Base-by-base conservation (phyloP, 2,113 vertebrate species). In the Ochotona curzoniae region DNA sequence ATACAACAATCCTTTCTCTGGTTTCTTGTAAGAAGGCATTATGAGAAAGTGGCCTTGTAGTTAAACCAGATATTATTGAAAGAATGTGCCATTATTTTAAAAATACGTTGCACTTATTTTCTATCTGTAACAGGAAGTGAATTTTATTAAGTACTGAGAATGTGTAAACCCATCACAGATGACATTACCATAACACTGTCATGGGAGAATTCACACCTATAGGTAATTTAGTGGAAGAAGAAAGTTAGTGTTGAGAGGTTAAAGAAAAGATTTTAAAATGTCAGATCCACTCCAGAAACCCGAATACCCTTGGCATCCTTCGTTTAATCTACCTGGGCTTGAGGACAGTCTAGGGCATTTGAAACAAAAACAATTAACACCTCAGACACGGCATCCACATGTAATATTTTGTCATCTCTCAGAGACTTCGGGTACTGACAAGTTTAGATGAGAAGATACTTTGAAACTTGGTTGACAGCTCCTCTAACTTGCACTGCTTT, bases 261-360 rank as follows among this genome's bases (percentile, higher is more conserved):
- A 96, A 80, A 90, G 91, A 94, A 95, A 97, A 70, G 83, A 93
- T 95, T 96, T 91, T 91, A 47, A 96, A 97, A 95, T 96, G 96
- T 92, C 91, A 94, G 54, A 96, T 78, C 20, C 57, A 76, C 74
- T 96, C 74, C 90, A 63, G 94, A 92, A 95, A 96, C 94, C 76
- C 88, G 88, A 92, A 91, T 69, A 87, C 67, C 61, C 71, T 84
- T 94, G 92, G 35, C 78, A 90, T 88, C n/a, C n/a, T n/a, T n/a
- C n/a, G n/a, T n/a, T n/a, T n/a, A n/a, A n/a, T n/a, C 79, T 83
- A 80, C 66, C 35, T 88, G 38, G 78, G 61, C 13, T 90, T 93
- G 79, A 93, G 89, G 90, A 89, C 61, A 94, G 71, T 83, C 92
- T 83, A 78, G 57, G 66, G 80, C 79, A 78, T 95, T 93, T 86